These are phyloP conservation scores for Lepeophtheirus salmonis DNA, from an alignment of 1,140 invertebrate species.

Conservation along the genomic window DNA sequence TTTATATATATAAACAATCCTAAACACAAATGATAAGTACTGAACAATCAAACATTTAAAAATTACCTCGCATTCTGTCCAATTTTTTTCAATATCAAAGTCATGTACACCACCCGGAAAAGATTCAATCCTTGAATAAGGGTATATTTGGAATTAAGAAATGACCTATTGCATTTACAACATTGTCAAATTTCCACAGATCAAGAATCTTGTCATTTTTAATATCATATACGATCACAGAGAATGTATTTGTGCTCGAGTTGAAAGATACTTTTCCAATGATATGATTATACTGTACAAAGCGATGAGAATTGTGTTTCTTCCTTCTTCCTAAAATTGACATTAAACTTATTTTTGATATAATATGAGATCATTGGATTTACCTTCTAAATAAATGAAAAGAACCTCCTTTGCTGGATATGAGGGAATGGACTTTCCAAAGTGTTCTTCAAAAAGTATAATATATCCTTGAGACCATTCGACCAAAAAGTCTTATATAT, in stretches of 20 bases:
- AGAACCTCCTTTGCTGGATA: no score
- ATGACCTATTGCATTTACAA: constrained; percentile 17
- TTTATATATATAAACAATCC: constrained; percentile 16
- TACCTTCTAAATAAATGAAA: no score
- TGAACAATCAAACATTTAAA: background rate
- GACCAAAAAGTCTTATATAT: no score
- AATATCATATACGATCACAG: background rate
- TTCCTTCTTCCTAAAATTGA: constrained; percentile 9
- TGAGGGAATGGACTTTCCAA: no score
- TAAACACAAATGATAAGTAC: background rate
- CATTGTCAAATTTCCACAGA: constrained; percentile 8
- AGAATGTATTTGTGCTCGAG: background rate
- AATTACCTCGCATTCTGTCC: constrained; percentile 9
- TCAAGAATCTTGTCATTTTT: background rate
- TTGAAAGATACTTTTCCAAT: constrained; percentile 3
- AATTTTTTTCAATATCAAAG: constrained; percentile 18
- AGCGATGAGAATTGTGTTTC: background rate
- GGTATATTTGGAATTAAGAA: constrained; percentile 18
- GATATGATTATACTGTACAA: background rate
- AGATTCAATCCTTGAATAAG: constrained; percentile 15
- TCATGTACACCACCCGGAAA: constrained; percentile 19
- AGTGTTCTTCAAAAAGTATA: no score
- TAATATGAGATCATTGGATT: no score
- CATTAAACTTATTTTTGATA: no score
- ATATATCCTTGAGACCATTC: no score